phyloP scores from a whole-genome alignment of 1,140 invertebrate genomes.

The Phymorhynchus buccinoides region DNA sequence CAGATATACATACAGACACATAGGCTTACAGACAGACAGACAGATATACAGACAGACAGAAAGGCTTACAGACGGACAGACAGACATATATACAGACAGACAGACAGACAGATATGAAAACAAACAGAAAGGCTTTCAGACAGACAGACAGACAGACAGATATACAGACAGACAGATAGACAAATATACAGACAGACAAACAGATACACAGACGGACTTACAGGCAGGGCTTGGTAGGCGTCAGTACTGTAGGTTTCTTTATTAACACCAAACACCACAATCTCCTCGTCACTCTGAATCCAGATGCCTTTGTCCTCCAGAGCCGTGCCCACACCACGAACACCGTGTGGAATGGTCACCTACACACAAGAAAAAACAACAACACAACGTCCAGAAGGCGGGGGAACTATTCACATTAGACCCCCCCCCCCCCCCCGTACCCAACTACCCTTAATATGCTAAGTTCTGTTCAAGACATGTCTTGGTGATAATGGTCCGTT shows the following conservation, averaged over 20 bases:
- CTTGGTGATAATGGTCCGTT: constrained; percentile 41
- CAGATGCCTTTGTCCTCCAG: constrained; percentile 44
- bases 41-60: background rate
- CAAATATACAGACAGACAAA: too few species aligned
- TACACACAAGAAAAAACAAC: too few species aligned
- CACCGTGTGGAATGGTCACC: constrained; percentile 18
- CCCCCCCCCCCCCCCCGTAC: too few species aligned
- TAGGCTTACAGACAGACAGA: background rate
- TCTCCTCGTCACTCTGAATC: constrained; percentile 49
- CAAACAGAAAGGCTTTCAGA: too few species aligned
- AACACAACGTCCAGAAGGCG: too few species aligned
- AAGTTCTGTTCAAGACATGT: too few species aligned
- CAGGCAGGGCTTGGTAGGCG: constrained; percentile 62
- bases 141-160: too few species aligned
- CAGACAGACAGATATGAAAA: background rate
- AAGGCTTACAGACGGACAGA: background rate
- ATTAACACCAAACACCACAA: constrained; percentile 61
- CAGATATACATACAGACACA: background rate
- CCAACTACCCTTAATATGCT: too few species aligned
- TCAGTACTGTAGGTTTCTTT: constrained; percentile 59
- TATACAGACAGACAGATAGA: too few species aligned
- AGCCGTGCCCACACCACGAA: constrained; percentile 31
- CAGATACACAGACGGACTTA: background rate
- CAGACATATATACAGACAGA: background rate
- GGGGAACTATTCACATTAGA: too few species aligned